A percentile compares a stretch with the other conserved stretches of the same genome.
Evolutionary conservation across 2,888 invertebrate species (phyloP).

Genomic region (Yponomeuta malinellus): DNA sequence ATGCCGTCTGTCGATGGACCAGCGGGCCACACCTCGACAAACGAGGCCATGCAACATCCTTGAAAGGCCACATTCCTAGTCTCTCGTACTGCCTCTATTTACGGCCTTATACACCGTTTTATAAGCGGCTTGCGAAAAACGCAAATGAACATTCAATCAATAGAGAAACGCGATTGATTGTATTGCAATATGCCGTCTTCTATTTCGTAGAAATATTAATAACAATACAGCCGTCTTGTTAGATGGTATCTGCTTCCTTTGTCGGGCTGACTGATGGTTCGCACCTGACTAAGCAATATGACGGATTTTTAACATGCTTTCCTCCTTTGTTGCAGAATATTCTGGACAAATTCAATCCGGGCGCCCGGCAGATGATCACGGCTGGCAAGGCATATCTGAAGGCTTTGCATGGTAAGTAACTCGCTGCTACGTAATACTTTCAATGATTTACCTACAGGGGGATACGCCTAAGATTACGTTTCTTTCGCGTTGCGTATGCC

Average conservation of each 20-base stretch:
- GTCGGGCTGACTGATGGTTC: slow-evolving; percentile 31
- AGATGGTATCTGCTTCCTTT: slow-evolving; percentile 6
- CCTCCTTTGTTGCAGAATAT: slow-evolving; percentile 86
- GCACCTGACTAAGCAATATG: slow-evolving; percentile 10
- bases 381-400: slow-evolving; percentile 96
- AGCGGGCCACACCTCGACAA: slow-evolving; percentile 53
- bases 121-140: slow-evolving; percentile 28
- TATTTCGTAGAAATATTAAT: slow-evolving; percentile 14
- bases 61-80: slow-evolving; percentile 69
- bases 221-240: slow-evolving; percentile 12
- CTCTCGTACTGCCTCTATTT: slow-evolving; percentile 41
- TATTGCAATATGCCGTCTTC: slow-evolving; percentile 11
- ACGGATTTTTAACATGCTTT: slow-evolving; percentile 1
- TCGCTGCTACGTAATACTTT: slow-evolving; percentile 8
- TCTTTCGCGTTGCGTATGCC: too few species aligned
- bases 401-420: slow-evolving; percentile 91
- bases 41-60: slow-evolving; percentile 65
- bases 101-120: slow-evolving; percentile 57
- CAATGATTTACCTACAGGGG: slow-evolving; percentile 2
- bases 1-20: slow-evolving; percentile 45
- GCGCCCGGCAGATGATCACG: slow-evolving; percentile 93
- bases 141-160: slow-evolving; percentile 30
- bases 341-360: slow-evolving; percentile 96
- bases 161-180: slow-evolving; percentile 17
- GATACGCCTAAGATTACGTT: slow-evolving; percentile 18